These are phyloP conservation scores for Potorous gilbertii DNA, from an alignment of 2,797 vertebrate species.

Conservation along the genomic window DNA sequence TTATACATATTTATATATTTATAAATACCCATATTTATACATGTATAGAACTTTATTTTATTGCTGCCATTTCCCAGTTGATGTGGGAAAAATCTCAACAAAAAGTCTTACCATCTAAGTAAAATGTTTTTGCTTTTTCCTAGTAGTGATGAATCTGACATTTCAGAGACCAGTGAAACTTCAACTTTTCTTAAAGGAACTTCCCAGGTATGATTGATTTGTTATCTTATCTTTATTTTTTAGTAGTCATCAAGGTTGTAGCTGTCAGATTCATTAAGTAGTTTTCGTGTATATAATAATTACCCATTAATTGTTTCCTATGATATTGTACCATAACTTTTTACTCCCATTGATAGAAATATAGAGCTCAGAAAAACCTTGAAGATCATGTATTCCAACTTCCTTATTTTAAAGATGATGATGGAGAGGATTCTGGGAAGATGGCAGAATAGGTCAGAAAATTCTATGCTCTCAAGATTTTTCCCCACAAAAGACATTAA, in stretches of 20 bases:
- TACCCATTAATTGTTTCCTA: constrained; percentile 11
- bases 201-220: constrained; percentile 76
- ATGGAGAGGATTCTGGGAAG: constrained; percentile 17
- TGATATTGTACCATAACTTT: neutral
- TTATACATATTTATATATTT: neutral
- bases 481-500: too few relatives aligned
- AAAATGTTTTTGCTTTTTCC: constrained; percentile 66
- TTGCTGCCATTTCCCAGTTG: constrained; percentile 23
- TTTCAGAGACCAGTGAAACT: constrained; percentile 82
- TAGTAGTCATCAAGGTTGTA: neutral
- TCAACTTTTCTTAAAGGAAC: constrained; percentile 72
- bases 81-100: constrained; percentile 34
- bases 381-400: neutral
- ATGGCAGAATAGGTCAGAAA: too few relatives aligned
- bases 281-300: constrained; percentile 4
- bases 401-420: constrained; percentile 29
- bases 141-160: constrained; percentile 84
- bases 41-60: neutral
- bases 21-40: neutral
- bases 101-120: constrained; percentile 50
- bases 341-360: neutral
- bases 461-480: too few relatives aligned
- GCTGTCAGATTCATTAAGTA: neutral
- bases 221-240: constrained; percentile 14
- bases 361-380: neutral